A percentile compares a stretch with the other conserved stretches of the same genome.
Evolutionary conservation across 2,113 vertebrate species (phyloP).

Genomic region (Sitta europaea): DNA sequence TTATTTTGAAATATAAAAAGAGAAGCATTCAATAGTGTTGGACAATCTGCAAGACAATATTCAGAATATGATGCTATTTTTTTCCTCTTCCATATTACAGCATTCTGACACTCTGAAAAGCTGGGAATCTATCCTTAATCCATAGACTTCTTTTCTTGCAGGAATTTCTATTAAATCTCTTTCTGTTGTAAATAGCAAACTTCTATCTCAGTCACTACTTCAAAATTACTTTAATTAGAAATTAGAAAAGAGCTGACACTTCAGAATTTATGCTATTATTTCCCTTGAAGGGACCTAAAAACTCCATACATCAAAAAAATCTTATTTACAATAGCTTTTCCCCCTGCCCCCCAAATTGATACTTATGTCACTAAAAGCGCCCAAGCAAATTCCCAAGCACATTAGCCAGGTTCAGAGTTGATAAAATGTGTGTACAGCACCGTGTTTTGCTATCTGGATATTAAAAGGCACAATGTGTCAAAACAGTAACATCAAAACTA

Average conservation of each 20-base stretch:
- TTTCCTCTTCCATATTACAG: neutral
- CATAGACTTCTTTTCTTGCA: neutral
- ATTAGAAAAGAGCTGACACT: neutral
- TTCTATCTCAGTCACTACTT: neutral
- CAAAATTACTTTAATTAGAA: neutral
- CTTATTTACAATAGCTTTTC: neutral
- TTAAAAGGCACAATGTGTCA: neutral
- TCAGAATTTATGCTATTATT: neutral
- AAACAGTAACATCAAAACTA: neutral
- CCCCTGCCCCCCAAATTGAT: accelerated
- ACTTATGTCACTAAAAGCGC: neutral
- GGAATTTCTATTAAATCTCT: neutral
- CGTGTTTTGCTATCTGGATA: neutral
- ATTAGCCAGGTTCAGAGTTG: neutral
- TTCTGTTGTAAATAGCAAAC: neutral
- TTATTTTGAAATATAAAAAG: neutral
- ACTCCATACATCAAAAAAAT: neutral
- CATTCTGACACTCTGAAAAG: neutral
- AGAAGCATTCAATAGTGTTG: neutral
- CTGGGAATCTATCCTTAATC: neutral
- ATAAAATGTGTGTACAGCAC: neutral
- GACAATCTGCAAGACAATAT: neutral
- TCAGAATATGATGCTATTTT: neutral
- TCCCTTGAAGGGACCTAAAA: accelerated
- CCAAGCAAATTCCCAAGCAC: neutral